Evolutionary conservation across 2,888 invertebrate species (phyloP), one percentile per base, ranked within the genome.

Genomic region (Ellobium chinense): DNA sequence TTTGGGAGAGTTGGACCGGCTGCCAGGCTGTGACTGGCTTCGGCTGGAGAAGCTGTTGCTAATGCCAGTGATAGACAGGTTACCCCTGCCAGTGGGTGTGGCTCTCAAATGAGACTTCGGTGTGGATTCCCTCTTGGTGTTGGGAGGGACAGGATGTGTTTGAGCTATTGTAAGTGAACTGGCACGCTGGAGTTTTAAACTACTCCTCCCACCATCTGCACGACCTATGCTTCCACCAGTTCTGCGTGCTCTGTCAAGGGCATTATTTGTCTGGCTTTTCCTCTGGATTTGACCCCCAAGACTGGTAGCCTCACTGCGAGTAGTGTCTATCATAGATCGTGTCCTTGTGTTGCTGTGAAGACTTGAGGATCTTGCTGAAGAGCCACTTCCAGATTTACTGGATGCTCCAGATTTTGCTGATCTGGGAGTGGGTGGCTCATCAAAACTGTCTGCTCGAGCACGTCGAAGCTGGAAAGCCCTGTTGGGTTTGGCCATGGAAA

Each of bases 391-490:
- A n/a, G 83, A 82, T 34, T 70, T 66, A 18, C 70, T 72, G 29
- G 80, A 69, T 1, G 66, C 54, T n/a, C 24, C 69, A 60, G 76
- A 68, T 21, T 77, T 78, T 14, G 62, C 68, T 14, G 80, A 65
- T 56, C 76, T 73, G 27, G 84, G 58, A 24, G 82, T 66, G 3
- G 80, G 70, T 29, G 78, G 58, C 27, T 85, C 85, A 36, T 87
- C 86, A 60, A 87, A 82, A 81, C 85, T 78, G 78, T 85, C 91
- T 60, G 90, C 88, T 85, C 95, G 92, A n/a, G 95, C 94, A 92
- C 95, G 87, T 87, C 96, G 94, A 93, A 96, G 93, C 90, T 95
- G 93, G 86, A 92, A 93, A n/a, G 96, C 96, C 85, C 96, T 94
- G 91, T 97, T 97, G 63, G 92, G 90, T 83, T 91, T 93, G 7